Evolutionary conservation across 2,888 invertebrate genomes (phyloP), one percentile per base, ranked within the genome.

Genomic region (Noctua janthe): DNA sequence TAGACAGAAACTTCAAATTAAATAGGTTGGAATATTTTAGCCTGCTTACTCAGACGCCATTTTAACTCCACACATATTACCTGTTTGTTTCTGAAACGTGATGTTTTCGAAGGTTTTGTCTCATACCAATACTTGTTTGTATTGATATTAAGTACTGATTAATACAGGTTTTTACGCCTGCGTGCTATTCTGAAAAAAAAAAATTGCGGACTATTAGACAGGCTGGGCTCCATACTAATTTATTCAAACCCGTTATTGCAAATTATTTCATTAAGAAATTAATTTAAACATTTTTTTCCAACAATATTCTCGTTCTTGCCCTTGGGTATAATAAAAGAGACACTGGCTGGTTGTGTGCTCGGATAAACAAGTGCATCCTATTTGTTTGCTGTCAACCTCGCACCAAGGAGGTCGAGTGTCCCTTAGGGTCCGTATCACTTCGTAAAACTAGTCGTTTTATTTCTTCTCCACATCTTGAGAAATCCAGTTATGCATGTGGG

Each of bases 371-470:
- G 35, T 67, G 78, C 81, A 78, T 81, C 39, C 56, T 83, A 81
- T 82, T 82, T 84, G 62, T 84, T 54, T 56, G 17, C 84, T 78
- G 84, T 79, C 82, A 84, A 56, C 49, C 59, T 23, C 15, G 17
- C 59, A 35, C 66, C 23, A 64, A 70, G 62, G 56, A 83, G 84
- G 84, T 84, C 72, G 54, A 64, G 29, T 70, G 54, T 78, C 72
- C 69, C 78, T 39, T 2, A 35, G 56, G 69, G 2, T 51, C 15
- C 8, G 39, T 56, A 77, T 71, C 71, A 83, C 78, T 81, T 51
- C 15, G 20, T n/a, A 35, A 71, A 51, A 78, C 49, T 71, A 71
- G 29, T 29, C 43, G 2, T 76, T 74, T 82, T 66, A 20, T 69
- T 35, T 67, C n/a, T 47, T 81, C 15, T 13, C 23, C 0, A 10